Evolutionary conservation across 2,888 invertebrate species (phyloP).

Genomic region (Fragum sueziense): DNA sequence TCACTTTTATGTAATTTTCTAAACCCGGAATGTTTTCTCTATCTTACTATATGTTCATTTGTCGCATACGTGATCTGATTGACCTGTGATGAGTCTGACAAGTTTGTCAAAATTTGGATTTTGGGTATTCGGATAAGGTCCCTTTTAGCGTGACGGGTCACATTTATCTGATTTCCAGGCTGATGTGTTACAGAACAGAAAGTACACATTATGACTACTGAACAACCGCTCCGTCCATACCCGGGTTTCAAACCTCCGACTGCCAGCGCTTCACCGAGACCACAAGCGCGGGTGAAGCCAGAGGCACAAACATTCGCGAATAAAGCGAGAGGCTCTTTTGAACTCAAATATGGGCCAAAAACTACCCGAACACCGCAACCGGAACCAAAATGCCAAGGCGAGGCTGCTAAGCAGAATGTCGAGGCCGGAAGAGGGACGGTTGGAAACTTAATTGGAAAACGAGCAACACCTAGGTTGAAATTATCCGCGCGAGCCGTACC

Average conservation of each 20-base stretch:
- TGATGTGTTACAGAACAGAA: background rate
- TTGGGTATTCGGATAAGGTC: too few species aligned
- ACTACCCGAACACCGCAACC: conserved; percentile 61
- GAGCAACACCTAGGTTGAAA: conserved; percentile 64
- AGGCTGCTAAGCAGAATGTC: conserved; percentile 67
- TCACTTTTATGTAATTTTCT: too few species aligned
- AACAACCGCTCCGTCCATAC: conserved; percentile 59
- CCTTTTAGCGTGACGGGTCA: too few species aligned
- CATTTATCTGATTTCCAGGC: background rate
- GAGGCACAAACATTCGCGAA: conserved; percentile 72
- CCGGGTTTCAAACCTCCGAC: conserved; percentile 73
- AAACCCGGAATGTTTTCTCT: too few species aligned
- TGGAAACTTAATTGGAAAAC: conserved; percentile 64
- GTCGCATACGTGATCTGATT: too few species aligned
- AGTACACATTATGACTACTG: background rate
- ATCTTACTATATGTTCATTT: too few species aligned
- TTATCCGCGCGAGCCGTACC: conserved; percentile 51
- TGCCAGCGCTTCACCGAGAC: conserved; percentile 62
- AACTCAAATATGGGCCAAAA: conserved; percentile 62
- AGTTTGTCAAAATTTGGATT: too few species aligned
- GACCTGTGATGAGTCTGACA: too few species aligned
- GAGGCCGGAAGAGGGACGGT: conserved; percentile 70
- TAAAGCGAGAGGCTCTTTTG: conserved; percentile 70
- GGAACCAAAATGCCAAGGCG: conserved; percentile 69
- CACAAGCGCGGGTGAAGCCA: conserved; percentile 70